These are phyloP conservation scores for Eremobia ochroleuca DNA, from an alignment of 2,888 invertebrate genomes.

Conservation along the genomic window DNA sequence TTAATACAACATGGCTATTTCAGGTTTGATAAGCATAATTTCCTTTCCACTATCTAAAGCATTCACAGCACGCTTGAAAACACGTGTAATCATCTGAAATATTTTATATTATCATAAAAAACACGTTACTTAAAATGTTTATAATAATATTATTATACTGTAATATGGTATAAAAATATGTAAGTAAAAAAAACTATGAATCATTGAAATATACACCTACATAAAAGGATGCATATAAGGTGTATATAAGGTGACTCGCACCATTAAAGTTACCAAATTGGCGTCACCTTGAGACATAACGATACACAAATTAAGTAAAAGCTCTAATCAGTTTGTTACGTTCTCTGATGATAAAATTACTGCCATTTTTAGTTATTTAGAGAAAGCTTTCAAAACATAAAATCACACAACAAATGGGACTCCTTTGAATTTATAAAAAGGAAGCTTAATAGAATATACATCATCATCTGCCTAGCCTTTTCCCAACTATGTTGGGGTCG, in stretches of 20 bases:
- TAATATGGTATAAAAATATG: not conserved
- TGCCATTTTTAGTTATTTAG: not conserved
- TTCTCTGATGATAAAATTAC: not conserved
- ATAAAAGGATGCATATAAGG: slow-evolving; percentile 18
- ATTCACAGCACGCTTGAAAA: not conserved
- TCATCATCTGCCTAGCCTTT: too few relatives aligned
- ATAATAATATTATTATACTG: not conserved
- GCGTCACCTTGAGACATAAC: slow-evolving; percentile 42
- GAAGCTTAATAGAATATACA: too few relatives aligned
- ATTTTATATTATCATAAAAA: not conserved
- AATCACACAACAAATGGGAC: not conserved
- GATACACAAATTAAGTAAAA: not conserved
- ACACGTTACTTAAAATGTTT: not conserved
- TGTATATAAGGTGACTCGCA: slow-evolving; percentile 1
- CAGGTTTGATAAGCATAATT: not conserved
- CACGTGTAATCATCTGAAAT: not conserved
- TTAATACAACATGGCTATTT: not conserved
- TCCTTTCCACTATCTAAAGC: slow-evolving; percentile 1
- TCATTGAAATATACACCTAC: slow-evolving; percentile 28
- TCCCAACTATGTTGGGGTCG: too few relatives aligned
- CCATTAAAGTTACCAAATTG: slow-evolving; percentile 30
- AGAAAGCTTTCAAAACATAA: not conserved
- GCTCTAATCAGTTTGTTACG: not conserved
- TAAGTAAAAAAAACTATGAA: slow-evolving; percentile 17
- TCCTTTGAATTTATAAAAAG: too few relatives aligned